Evolutionary conservation across 2,113 vertebrate species (phyloP), one percentile per base, ranked within the genome.

Genomic region (Sitta europaea): DNA sequence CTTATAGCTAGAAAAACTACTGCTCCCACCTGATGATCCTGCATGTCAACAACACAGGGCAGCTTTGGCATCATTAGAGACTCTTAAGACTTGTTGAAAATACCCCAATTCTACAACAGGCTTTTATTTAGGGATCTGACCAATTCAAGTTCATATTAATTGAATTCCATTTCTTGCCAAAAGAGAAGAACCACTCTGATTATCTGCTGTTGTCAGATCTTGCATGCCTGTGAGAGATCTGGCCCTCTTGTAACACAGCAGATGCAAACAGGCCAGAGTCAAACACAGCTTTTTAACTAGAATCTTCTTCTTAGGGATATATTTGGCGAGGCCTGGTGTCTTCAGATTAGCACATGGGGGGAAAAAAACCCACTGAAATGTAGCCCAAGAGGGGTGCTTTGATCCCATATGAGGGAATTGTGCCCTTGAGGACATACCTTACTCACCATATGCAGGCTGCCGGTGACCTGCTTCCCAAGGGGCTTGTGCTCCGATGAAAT

Each of bases 371-470:
- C 23, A 17, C 22, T 38, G 12, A 33, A 20, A 81, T 3, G 5
- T 25, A 84, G 33, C 67, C 22, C 63, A 63, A 0, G 29, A 43
- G 33, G 17, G 14, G 13, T 51, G 9, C 23, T 54, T 21, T 65
- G 59, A 89, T 72, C 83, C 83, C 23, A 2, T 8, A 3, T 7
- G 47, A 73, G 35, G 16, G 24, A 45, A 28, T 3, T 12, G 5
- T 45, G 42, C 48, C 28, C 67, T 35, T 2, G 7, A 77, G 70
- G 25, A 2, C 2, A 0, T 31, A 19, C 19, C 29, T 43, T 80
- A 93, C 96, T 97, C 92, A 98, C 97, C 25, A 6, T 77, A 3
- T 93, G 96, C 90, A 97, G 88, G 50, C 40, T 95, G 55, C 86
- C 5, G 0, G 86, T 91, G 45, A 95, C 85, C 70, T 96, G 97